A percentile compares a stretch with the other conserved stretches of the same genome.
These are phyloP conservation scores for Baryphthengus martii DNA, from an alignment of 2,113 vertebrate species.

Conservation along the genomic window DNA sequence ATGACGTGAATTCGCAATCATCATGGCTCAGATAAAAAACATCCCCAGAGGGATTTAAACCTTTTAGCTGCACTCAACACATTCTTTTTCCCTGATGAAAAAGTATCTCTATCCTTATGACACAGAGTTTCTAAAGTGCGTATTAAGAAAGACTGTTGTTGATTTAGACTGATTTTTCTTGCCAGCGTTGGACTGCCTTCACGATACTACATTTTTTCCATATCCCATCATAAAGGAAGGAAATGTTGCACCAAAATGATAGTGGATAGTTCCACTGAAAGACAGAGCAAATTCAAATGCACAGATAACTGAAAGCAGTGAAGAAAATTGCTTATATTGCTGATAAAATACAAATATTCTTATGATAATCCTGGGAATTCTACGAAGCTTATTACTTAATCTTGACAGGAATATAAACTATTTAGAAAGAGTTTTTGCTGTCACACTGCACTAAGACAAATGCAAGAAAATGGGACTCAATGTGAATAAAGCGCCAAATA, in stretches of 20 bases:
- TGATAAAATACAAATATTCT: background rate
- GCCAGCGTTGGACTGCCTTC: slow-evolving; percentile 27
- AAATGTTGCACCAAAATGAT: slow-evolving; percentile 30
- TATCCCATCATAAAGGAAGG: slow-evolving; percentile 28
- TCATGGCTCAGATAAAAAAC: background rate
- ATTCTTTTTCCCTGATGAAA: background rate
- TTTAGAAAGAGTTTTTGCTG: background rate
- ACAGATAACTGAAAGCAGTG: background rate
- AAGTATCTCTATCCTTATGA: background rate
- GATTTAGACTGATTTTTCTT: slow-evolving; percentile 38
- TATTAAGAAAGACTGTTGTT: slow-evolving; percentile 26
- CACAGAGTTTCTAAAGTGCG: slow-evolving; percentile 17
- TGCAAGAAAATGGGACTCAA: background rate
- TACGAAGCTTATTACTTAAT: background rate
- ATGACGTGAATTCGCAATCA: background rate
- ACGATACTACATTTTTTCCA: slow-evolving; percentile 32
- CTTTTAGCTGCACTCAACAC: slow-evolving; percentile 15
- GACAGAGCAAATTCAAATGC: background rate
- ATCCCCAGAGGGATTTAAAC: background rate
- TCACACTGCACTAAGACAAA: background rate
- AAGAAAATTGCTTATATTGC: background rate
- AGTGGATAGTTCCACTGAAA: background rate
- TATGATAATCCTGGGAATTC: background rate
- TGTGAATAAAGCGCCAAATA: background rate
- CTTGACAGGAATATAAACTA: background rate